Evolutionary conservation across 2,113 vertebrate genomes (phyloP), one percentile per base, ranked within the genome.

Genomic region (Machaerirhynchus nigripectus): DNA sequence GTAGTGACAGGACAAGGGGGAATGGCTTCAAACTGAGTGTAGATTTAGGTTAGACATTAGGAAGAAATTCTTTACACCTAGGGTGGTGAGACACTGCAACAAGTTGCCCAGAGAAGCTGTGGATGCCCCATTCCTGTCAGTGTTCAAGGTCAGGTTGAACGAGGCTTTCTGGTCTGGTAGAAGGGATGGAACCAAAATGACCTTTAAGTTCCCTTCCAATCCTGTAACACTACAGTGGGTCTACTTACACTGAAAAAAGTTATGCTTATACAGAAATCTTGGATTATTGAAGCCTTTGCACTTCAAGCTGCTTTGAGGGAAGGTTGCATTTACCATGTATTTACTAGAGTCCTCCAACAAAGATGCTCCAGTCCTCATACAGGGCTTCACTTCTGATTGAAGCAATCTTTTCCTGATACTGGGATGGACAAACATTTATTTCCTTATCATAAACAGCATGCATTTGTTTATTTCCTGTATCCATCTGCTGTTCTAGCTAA

Each of bases 291-390:
- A 73, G 19, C 44, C 13, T 65, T 55, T 10, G 4, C 6, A 37
- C 27, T 47, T 63, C 12, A 26, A 46, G 20, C 18, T 65, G 8
- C 42, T 69, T 40, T 0, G 0, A 65, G 39, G 28, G 60, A 46
- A 9, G 15, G 31, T 42, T 0, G 0, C 7, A 16, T 75, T 33
- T 67, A 60, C 33, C 14, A 11, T 26, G 2, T 11, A 12, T 26
- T 26, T 82, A 11, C 8, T 11, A 63, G 8, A 31, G 16, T 16
- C 31, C 9, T 59, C 33, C 47, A 61, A 63, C 4, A 63, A 33
- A 53, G 8, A 53, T 0, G 2, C 11, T 24, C 37, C 26, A 63
- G 5, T n/a, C 35, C 16, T 67, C 33, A 46, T 4, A 23, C 0
- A 50, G 10, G 16, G 21, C 59, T 89, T 27, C 14, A 27, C 18